Conservation (phyloP, 1,140 invertebrate genomes). For the Coelopa frigida region DNA sequence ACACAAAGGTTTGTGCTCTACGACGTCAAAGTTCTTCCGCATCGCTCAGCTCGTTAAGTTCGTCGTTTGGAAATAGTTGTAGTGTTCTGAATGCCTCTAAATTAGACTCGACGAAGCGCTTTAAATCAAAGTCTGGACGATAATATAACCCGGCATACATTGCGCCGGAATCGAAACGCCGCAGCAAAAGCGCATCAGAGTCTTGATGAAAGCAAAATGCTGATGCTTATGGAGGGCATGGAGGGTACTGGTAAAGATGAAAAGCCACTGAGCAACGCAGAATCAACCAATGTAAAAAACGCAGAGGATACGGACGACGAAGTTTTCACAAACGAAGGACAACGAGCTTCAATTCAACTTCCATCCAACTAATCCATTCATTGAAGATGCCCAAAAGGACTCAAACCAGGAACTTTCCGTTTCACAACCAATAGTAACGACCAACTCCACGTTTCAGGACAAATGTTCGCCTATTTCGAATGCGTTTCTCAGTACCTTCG, state of each 20-base stretch:
- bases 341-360: slow-evolving; percentile 22
- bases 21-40: slow-evolving; percentile 72
- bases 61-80: slow-evolving; percentile 21
- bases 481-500: no score
- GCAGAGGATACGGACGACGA: slow-evolving; percentile 30
- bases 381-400: slow-evolving; percentile 29
- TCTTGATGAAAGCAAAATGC: slow-evolving; percentile 52
- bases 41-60: slow-evolving; percentile 46
- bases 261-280: slow-evolving; percentile 5
- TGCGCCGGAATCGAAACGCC: slow-evolving; percentile 21
- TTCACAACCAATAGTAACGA: no score
- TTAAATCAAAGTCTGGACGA: slow-evolving; percentile 64
- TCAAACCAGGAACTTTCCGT: no score
- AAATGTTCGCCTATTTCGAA: no score
- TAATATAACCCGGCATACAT: slow-evolving; percentile 48
- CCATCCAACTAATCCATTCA: slow-evolving; percentile 39
- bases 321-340: slow-evolving; percentile 21
- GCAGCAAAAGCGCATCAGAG: slow-evolving; percentile 50
- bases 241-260: slow-evolving; percentile 17
- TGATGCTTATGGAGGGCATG: slow-evolving; percentile 34
- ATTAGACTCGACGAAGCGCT: slow-evolving; percentile 46
- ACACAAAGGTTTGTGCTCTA: slow-evolving; percentile 77
- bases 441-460: no score
- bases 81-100: slow-evolving; percentile 8
- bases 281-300: slow-evolving; percentile 9